These are phyloP conservation scores for Alexandromys fortis DNA, from an alignment of 2,113 vertebrate genomes.

Conservation along the genomic window DNA sequence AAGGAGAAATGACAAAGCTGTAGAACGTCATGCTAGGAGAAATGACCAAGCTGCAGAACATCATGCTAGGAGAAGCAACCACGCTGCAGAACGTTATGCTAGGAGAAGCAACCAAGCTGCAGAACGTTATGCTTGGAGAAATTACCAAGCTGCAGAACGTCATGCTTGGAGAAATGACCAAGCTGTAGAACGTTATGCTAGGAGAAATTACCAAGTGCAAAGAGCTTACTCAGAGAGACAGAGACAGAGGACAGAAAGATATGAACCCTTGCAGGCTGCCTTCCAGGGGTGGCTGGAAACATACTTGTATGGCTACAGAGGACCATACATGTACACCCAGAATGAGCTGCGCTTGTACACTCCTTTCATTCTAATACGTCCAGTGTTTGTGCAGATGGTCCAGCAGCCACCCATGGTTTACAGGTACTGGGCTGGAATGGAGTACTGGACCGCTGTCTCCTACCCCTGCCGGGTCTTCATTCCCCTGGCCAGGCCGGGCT, in stretches of 20 bases:
- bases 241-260: background rate
- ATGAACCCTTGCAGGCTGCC: accelerated
- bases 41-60: background rate
- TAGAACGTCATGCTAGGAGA: background rate
- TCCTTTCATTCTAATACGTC: accelerated
- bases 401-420: accelerated
- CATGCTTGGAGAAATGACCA: background rate
- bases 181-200: background rate
- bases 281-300: too few species aligned
- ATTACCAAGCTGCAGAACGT: accelerated
- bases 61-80: background rate
- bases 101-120: background rate
- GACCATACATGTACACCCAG: accelerated
- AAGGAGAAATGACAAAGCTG: background rate
- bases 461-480: background rate
- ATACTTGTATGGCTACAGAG: too few species aligned
- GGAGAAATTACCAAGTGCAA: background rate
- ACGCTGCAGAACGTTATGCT: accelerated
- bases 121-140: background rate
- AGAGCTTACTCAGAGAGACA: background rate
- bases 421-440: accelerated
- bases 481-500: accelerated
- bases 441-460: accelerated
- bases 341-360: accelerated
- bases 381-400: accelerated